Base-by-base conservation (phyloP, 2,113 vertebrate species). In the Ellobius talpinus region DNA sequence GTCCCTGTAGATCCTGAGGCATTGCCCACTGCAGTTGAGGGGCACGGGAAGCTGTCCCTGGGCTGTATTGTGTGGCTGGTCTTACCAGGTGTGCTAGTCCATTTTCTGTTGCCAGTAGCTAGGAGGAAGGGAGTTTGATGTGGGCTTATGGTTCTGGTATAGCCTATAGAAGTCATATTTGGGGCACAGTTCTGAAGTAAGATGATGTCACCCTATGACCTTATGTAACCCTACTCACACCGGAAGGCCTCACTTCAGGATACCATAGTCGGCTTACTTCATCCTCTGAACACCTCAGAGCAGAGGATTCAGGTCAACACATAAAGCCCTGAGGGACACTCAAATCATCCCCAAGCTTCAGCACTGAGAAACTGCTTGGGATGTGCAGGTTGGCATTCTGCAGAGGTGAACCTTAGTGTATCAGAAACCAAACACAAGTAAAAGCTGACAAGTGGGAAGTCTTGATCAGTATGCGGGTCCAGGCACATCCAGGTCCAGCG, bases 401-500 rank as follows among this genome's bases (percentile, higher is more conserved):
- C 50, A 11, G 23, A 14, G 58, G 42, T 14, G 50, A 61, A 2
- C 82, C 58, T 24, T 52, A 26, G 1, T n/a, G 31, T 0, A 13
- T n/a, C n/a, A 82, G 19, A 93, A 52, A 24, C 70, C 47, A 65
- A 61, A 79, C 14, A 90, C 26, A 29, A n/a, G 23, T 45, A 39
- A 52, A 13, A 45, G 1, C 24, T 12, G 65, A 5, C 72, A 29
- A 21, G 3, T 73, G 63, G 73, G 47, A 79, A 79, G 47, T 26
- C 29, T 24, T 47, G 2, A 0, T 70, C 17, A 0, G 0, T 11
- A 0, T 8, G 68, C 47, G 9, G 33, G 31, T 31, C 50, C 8
- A 45, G 52, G 61, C 36, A 63, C 10, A 26, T 52, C 10, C 14
- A 50, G 36, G 66, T 39, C 39, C 31, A 17, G 36, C 19, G 21